Evolutionary conservation across 1,140 invertebrate species (phyloP), one percentile per base, ranked within the genome.

Genomic region (Pseudomyrmex gracilis): DNA sequence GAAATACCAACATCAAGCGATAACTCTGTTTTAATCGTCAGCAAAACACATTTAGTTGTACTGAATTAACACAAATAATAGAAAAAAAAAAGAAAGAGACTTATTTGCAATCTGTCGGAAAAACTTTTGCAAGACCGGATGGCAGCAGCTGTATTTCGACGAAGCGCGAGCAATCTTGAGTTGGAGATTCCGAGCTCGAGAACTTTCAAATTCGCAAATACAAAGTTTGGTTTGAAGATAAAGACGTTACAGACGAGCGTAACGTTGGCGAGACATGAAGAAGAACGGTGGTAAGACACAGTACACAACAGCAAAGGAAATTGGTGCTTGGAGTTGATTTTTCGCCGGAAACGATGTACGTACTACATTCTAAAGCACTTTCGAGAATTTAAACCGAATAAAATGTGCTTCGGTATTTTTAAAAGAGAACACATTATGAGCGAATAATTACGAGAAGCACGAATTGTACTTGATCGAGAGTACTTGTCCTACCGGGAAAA

Each of bases 131-230:
- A 13, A 22, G 0, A 34, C 3, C 1, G 2, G 45, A 43, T 57
- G 15, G 13, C 17, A 73, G n/a, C 17, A 58, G 10, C 3, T 45
- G 34, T 73, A 45, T 34, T 4, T 73, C 3, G 12, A 22, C 1
- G 34, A 45, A 9, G 1, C 22, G 5, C 45, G 13, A 73, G 34
- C 34, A 73, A 47, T 45, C 9, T 61, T 45, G 3, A 73, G 9
- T 34, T 58, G 7, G 13, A 73, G 17, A 13, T 58, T 4, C 22
- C 7, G 12, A 64, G 9, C 4, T 2, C 63, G 49, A 73, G 10
- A 73, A 34, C 34, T 34, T 60, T 60, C 24, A 57, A n/a, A 58
- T 43, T 17, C 17, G 20, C 51, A 70, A 34, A 70, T 34, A 51
- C 13, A 34, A 20, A 60, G 24, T 45, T 7, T 51, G 47, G 8